These are phyloP conservation scores for Neodon shergylaensis DNA, from an alignment of 2,113 vertebrate species.

Conservation along the genomic window DNA sequence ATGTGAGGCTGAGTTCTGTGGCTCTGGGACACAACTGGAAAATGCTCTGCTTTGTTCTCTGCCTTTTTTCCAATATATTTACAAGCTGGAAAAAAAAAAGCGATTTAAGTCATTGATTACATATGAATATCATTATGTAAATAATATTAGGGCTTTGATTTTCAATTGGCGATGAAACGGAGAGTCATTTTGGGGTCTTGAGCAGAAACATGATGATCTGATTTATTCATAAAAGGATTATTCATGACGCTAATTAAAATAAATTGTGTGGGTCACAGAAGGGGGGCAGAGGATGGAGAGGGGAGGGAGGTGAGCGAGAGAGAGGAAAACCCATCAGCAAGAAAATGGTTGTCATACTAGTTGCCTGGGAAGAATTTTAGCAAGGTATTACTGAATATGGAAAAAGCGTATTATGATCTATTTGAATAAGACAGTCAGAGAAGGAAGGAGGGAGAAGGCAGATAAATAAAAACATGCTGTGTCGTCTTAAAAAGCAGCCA, in stretches of 20 bases:
- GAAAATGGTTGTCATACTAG: background rate
- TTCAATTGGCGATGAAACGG: background rate
- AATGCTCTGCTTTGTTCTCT: background rate
- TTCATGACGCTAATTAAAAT: background rate
- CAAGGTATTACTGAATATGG: background rate
- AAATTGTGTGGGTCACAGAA: background rate
- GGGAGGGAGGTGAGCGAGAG: background rate
- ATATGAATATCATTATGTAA: background rate
- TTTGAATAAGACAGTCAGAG: background rate
- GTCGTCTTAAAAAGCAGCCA: background rate
- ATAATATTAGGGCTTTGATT: background rate
- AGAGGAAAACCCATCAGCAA: no score
- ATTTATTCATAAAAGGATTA: constrained; percentile 1
- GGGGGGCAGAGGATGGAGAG: background rate
- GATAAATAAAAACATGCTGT: background rate
- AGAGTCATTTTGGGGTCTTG: background rate
- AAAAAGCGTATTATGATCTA: background rate
- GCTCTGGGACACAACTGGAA: background rate
- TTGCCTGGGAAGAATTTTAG: background rate
- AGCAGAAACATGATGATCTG: background rate
- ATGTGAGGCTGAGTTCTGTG: constrained; percentile 15
- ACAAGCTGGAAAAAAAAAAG: background rate
- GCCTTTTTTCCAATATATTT: background rate
- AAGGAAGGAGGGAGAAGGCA: background rate
- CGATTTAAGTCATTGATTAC: background rate